A percentile compares a stretch with the other conserved stretches of the same genome.
Conservation (phyloP, 2,888 invertebrate species). For the Boloria euphrosyne region DNA sequence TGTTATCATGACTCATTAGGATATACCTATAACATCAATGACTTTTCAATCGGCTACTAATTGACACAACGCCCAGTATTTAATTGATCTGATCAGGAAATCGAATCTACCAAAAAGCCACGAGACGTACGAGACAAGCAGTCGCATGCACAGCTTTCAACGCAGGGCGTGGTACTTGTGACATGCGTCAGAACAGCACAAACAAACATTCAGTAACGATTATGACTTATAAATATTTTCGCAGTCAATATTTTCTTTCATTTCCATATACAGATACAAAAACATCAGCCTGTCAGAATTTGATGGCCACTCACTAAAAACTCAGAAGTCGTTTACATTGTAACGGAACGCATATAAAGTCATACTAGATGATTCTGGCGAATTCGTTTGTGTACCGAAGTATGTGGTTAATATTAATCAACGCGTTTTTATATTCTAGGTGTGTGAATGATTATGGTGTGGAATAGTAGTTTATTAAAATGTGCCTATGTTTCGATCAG, state of each 20-base stretch:
- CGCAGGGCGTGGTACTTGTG: slow-evolving; percentile 29
- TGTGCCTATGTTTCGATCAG: too few relatives aligned
- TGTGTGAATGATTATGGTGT: too few relatives aligned
- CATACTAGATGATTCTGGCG: too few relatives aligned
- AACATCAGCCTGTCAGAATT: slow-evolving; percentile 33
- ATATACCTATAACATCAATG: too few relatives aligned
- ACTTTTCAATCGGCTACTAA: too few relatives aligned
- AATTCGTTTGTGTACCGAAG: too few relatives aligned
- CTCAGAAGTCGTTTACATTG: slow-evolving; percentile 6
- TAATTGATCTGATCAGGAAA: too few relatives aligned
- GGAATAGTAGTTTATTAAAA: too few relatives aligned
- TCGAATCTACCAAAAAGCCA: background rate
- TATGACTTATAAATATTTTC: slow-evolving; percentile 38
- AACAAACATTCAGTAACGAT: slow-evolving; percentile 25
- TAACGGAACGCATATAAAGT: background rate
- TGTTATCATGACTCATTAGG: too few relatives aligned
- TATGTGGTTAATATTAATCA: too few relatives aligned
- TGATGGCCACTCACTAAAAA: slow-evolving; percentile 38
- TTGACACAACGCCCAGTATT: too few relatives aligned
- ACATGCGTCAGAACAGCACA: slow-evolving; percentile 51
- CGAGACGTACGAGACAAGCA: background rate
- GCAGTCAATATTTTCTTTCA: slow-evolving; percentile 41
- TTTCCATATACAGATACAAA: slow-evolving; percentile 35
- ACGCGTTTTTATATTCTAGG: background rate
- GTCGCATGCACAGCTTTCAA: background rate